Evolutionary conservation across 2,888 invertebrate genomes (phyloP), one percentile per base, ranked within the genome.

Genomic region (Drosophila emarginata): DNA sequence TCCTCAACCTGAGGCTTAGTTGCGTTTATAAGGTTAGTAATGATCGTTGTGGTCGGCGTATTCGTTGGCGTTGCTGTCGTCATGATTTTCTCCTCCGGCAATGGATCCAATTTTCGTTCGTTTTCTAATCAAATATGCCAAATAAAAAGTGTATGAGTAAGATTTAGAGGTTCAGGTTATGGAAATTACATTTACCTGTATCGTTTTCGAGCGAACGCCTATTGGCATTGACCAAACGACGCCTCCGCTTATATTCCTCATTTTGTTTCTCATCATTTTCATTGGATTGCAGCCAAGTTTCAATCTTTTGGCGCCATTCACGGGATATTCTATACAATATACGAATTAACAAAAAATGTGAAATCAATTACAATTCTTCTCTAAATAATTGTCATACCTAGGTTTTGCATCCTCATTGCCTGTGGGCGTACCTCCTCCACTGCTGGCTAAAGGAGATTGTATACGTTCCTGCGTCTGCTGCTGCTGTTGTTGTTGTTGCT

Each of bases 281-380:
- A 92, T 96, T 97, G 66, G 96, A 96, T 78, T 96, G 95, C 73
- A 97, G 92, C 97, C 97, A 97, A 5, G 96, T 96, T 91, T 97
- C 97, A 88, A 97, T 97, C 91, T 97, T 97, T 91, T 97, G 96
- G 57, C 96, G 93, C 96, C 97, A 97, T 89, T 97, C 96, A 92
- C 95, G 96, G 80, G 91, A 93, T 88, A 89, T 91, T 87, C 92
- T 90, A 18, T 4, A 56, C 4, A 36, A 39, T 4, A 54, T 28
- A 28, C 6, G 11, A 11, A 32, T 32, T n/a, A 52, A 57, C 11
- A 23, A 37, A 36, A 36, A 15, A 1, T n/a, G 4, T 53, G 6
- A 26, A 5, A 26, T 18, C 0, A 14, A 1, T 12, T 12, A 45
- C 1, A 21, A 4, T n/a, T 56, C 15, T 28, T 26, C 23, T n/a